These are phyloP conservation scores for Enoplosus armatus DNA, from an alignment of 2,797 vertebrate genomes.

Conservation along the genomic window DNA sequence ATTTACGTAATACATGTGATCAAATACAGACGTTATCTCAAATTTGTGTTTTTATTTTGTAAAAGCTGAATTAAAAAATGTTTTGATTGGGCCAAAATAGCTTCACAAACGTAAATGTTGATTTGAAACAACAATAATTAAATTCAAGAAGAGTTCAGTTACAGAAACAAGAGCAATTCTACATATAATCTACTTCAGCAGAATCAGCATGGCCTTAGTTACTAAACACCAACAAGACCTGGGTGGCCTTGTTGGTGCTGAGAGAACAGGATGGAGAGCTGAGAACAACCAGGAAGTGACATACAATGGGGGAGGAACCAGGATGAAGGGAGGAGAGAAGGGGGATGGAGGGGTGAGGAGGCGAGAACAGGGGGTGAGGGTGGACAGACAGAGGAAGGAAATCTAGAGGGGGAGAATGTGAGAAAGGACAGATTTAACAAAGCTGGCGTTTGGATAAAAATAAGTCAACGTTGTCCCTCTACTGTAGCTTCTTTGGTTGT, in stretches of 20 bases:
- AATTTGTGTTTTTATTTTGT: too few relatives aligned
- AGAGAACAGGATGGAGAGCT: slow-evolving; percentile 55
- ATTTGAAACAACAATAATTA: neutral
- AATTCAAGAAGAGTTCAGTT: too few relatives aligned
- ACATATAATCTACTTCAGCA: neutral
- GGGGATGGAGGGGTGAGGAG: slow-evolving; percentile 19
- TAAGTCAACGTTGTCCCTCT: neutral
- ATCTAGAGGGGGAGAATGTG: slow-evolving; percentile 55
- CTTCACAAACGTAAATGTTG: too few relatives aligned
- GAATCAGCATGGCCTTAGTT: neutral
- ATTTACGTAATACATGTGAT: too few relatives aligned
- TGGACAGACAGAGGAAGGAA: slow-evolving; percentile 71
- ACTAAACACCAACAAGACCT: slow-evolving; percentile 12
- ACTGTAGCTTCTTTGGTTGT: neutral
- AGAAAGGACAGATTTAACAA: slow-evolving; percentile 30
- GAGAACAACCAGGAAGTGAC: slow-evolving; percentile 66
- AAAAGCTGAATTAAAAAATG: too few relatives aligned
- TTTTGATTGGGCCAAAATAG: too few relatives aligned
- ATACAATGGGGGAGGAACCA: slow-evolving; percentile 61
- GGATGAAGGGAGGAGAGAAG: slow-evolving; percentile 22
- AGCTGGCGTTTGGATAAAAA: slow-evolving; percentile 7
- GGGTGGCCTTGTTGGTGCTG: slow-evolving; percentile 15
- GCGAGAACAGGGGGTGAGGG: slow-evolving; percentile 18
- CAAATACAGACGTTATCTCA: too few relatives aligned
- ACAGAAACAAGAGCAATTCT: neutral